A percentile compares a stretch with the other conserved stretches of the same genome.
Evolutionary conservation across 2,888 invertebrate species (phyloP).

Genomic region (Odontothrips loti): DNA sequence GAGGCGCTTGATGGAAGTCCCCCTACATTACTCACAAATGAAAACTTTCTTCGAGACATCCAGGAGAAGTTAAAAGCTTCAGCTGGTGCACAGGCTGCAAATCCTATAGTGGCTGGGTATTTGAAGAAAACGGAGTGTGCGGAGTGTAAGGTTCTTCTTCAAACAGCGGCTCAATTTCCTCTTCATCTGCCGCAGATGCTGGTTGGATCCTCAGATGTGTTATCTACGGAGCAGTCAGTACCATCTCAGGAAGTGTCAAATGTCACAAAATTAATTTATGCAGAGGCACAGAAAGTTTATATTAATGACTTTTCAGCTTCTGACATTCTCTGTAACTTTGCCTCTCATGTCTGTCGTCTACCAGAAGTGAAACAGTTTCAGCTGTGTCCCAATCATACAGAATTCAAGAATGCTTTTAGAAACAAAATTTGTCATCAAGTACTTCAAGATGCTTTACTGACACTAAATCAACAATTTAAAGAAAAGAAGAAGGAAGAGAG

Average conservation of each 20-base stretch:
- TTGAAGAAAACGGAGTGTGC: background rate
- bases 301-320: background rate
- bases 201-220: background rate
- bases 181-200: background rate
- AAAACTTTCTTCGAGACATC: background rate
- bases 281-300: background rate
- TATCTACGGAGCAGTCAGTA: background rate
- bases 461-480: too few species aligned
- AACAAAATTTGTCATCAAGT: too few species aligned
- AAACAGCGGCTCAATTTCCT: background rate
- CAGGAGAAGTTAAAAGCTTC: background rate
- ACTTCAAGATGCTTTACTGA: too few species aligned
- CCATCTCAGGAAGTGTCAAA: background rate
- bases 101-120: background rate
- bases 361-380: background rate
- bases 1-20: background rate
- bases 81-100: background rate
- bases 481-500: too few species aligned
- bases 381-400: background rate
- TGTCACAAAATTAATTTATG: background rate
- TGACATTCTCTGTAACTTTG: background rate
- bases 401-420: too few species aligned
- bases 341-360: background rate
- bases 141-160: background rate
- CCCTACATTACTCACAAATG: background rate